phyloP scores from a whole-genome alignment of 1,140 invertebrate species.

The Drosophila nannoptera region DNA sequence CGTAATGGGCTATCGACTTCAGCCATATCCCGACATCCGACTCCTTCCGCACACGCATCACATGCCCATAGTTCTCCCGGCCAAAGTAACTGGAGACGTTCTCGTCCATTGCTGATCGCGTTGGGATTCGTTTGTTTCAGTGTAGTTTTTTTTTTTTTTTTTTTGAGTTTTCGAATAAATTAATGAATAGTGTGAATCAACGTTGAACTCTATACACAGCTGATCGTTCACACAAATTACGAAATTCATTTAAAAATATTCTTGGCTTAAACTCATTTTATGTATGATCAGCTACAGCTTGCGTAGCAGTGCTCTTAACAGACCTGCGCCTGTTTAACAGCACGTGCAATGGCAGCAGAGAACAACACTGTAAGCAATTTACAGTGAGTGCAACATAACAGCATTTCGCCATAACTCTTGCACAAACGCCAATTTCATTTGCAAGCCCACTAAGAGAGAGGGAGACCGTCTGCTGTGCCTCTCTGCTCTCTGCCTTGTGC shows the following conservation, averaged over 20 bases:
- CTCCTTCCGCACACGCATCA: constrained; percentile 4
- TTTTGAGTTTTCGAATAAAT: too few species aligned
- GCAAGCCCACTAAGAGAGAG: background rate
- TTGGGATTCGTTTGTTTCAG: too few species aligned
- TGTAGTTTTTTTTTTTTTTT: too few species aligned
- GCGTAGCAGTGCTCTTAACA: background rate
- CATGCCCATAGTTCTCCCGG: background rate
- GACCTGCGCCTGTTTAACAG: background rate
- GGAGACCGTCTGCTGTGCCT: background rate
- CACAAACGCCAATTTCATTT: background rate
- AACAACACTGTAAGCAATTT: constrained; percentile 12
- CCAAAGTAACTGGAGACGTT: constrained; percentile 12
- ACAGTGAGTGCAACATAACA: constrained; percentile 17
- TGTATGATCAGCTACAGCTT: too few species aligned
- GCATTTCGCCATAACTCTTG: constrained; percentile 14
- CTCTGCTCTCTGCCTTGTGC: background rate
- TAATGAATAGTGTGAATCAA: too few species aligned
- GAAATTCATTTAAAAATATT: background rate
- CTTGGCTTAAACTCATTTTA: too few species aligned
- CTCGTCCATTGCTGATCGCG: too few species aligned
- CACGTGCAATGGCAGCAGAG: constrained; percentile 11
- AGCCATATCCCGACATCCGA: constrained; percentile 33
- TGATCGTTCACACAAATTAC: background rate
- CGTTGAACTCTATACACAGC: too few species aligned
- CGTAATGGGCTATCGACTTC: constrained; percentile 33